phyloP scores from a whole-genome alignment of 2,888 invertebrate species.

The Drosophila helvetica region DNA sequence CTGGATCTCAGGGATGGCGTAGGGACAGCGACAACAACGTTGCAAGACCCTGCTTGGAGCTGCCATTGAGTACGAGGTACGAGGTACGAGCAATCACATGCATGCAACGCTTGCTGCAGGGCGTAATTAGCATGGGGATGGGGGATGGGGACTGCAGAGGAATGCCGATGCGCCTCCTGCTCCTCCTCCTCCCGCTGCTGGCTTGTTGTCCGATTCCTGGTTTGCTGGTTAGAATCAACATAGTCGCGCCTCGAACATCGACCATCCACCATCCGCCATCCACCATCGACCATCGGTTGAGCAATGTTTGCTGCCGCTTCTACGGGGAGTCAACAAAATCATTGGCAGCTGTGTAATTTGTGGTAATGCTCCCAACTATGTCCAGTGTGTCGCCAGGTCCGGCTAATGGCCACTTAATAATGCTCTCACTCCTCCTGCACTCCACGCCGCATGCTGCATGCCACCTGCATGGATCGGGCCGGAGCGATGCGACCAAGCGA shows the following conservation, averaged over 20 bases:
- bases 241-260: slow-evolving; percentile 54
- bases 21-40: slow-evolving; percentile 27
- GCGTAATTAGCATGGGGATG: slow-evolving; percentile 70
- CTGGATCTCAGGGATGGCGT: slow-evolving; percentile 5
- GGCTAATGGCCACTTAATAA: slow-evolving; percentile 81
- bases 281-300: slow-evolving; percentile 42
- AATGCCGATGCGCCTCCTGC: background rate
- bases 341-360: slow-evolving; percentile 51
- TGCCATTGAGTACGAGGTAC: slow-evolving; percentile 39
- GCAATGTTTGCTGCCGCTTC: slow-evolving; percentile 65
- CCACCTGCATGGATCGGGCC: slow-evolving; percentile 19
- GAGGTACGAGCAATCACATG: slow-evolving; percentile 63
- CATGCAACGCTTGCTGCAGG: slow-evolving; percentile 69
- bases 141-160: slow-evolving; percentile 2
- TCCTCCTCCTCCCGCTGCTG: background rate
- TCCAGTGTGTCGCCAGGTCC: slow-evolving; percentile 54
- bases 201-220: slow-evolving; percentile 16
- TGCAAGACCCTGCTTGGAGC: slow-evolving; percentile 23
- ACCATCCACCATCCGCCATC: no score
- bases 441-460: slow-evolving; percentile 40
- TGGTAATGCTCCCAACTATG: slow-evolving; percentile 20
- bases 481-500: slow-evolving; percentile 62
- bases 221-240: slow-evolving; percentile 60
- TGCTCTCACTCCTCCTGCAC: slow-evolving; percentile 43
- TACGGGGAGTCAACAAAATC: slow-evolving; percentile 19